Conservation (phyloP, 2,113 vertebrate genomes). For the Phrynocephalus versicolor region DNA sequence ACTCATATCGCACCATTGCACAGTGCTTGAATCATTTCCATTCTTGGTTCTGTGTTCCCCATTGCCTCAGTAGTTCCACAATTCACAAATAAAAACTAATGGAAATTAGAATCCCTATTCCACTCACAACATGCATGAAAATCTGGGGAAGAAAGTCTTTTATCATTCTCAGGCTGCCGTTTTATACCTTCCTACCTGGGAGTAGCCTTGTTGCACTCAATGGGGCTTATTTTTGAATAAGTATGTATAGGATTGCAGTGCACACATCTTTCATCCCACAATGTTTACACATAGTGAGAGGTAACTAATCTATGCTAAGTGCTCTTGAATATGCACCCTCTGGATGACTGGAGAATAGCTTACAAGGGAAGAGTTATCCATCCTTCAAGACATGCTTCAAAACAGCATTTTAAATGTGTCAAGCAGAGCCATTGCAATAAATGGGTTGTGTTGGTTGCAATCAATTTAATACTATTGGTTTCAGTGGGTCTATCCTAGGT, state of each 20-base stretch:
- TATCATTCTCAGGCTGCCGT: neutral
- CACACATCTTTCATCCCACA: neutral
- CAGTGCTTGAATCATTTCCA: neutral
- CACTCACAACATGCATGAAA: neutral
- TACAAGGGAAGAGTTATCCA: neutral
- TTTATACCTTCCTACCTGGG: too few relatives aligned
- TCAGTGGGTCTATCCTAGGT: too few relatives aligned
- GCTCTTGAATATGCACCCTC: neutral
- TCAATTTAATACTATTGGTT: too few relatives aligned
- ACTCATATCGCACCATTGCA: neutral
- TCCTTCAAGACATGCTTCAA: neutral
- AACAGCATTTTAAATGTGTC: neutral
- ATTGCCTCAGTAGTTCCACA: neutral
- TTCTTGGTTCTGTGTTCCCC: too few relatives aligned
- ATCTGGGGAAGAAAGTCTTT: neutral
- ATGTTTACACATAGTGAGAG: neutral
- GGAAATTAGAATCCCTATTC: neutral
- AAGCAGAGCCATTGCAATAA: too few relatives aligned
- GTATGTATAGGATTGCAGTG: neutral
- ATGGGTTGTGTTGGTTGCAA: too few relatives aligned
- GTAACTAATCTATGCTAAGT: slow-evolving; percentile 8
- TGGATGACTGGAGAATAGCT: neutral
- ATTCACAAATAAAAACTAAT: neutral
- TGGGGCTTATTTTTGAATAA: neutral
- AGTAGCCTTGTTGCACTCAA: neutral